Evolutionary conservation across 2,888 invertebrate species (phyloP), one percentile per base, ranked within the genome.

Genomic region (Epinotia nisella): DNA sequence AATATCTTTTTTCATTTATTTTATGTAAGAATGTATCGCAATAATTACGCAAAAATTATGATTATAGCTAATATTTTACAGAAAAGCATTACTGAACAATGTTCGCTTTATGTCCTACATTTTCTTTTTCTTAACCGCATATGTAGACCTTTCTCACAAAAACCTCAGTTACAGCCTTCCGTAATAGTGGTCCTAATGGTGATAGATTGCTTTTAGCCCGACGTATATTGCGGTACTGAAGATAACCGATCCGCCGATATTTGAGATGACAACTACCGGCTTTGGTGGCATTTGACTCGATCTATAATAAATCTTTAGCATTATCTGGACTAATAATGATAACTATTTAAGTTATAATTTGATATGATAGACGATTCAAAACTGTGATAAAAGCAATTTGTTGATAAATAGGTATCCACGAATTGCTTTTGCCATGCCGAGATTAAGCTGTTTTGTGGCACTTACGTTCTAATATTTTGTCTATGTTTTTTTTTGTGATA

Each of bases 101-200:
- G 45, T 29, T 61, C 19, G 21, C 17, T 61, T 29, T 60, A 39
- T 58, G 62, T 21, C 61, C 71, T 61, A 61, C 61, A 56, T 71
- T 58, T n/a, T 11, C 19, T 45, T 19, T 51, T 49, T 39, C 45
- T 45, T 56, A 68, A 49, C 41, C 49, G 45, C 45, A 49, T 41
- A 41, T 67, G 45, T 58, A 58, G 58, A 62, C 56, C 68, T 51
- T 73, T 68, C 53, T 58, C 68, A 64, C 68, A 73, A 61, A 71
- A 71, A 71, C 29, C 39, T 55, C 55, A 58, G 68, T 68, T n/a
- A 68, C 72, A 65, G 61, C 51, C 62, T 59, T 66, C 39, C 58
- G 62, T 73, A 68, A 73, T 73, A 68, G 68, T 73, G 58, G 51
- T 51, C 68, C 56, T 73, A 73, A 73, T 73, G 72, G 68, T 62